Base-by-base conservation (phyloP, 2,888 invertebrate species). In the Mesorhabditis spiculigera region DNA sequence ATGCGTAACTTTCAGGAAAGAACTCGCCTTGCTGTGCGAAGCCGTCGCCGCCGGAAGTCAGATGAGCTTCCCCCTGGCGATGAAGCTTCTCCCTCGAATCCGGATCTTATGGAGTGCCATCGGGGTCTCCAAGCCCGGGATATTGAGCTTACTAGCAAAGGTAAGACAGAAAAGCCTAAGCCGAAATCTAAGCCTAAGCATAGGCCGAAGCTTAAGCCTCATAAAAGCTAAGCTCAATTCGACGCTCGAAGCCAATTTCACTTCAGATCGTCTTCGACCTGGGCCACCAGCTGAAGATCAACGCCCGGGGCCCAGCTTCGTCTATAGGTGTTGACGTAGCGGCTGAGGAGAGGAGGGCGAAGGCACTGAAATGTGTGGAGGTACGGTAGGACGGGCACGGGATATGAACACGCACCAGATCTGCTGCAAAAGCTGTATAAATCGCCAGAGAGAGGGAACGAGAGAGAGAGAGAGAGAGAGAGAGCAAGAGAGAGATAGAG, bases 291-390 rank as follows among this genome's bases (percentile, higher is more conserved):
- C 45, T 75, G 0, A 43, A 71, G 44, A 72, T 71, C 42, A 72
- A 71, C 43, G 65, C 74, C 41, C n/a, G 69, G 13, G 65, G 66
- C 4, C 66, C 63, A 8, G 64, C 71, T 10, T 68, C 69, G 13
- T 69, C 69, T 5, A 75, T 75, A 13, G 77, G 77, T 10, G 75
- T 75, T 1, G 77, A 77, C 61, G 74, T 77, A 10, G 75, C 71
- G 8, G 75, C 74, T 4, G 77, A 77, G 63, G 75, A 77, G 62
- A 41, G 77, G 10, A 45, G 71, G 10, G 74, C 73, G n/a, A 75
- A 75, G 65, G 73, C 75, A 5, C 67, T 69, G n/a, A n/a, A 64
- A 43, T 74, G 75, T 69, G 62, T 77, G 6, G 68, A 77, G 67
- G 76, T 76, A 43, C 28, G 28, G 28, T 28, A n/a, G n/a, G n/a